Conservation (phyloP, 2,888 invertebrate genomes). For the Elmis aenea region DNA sequence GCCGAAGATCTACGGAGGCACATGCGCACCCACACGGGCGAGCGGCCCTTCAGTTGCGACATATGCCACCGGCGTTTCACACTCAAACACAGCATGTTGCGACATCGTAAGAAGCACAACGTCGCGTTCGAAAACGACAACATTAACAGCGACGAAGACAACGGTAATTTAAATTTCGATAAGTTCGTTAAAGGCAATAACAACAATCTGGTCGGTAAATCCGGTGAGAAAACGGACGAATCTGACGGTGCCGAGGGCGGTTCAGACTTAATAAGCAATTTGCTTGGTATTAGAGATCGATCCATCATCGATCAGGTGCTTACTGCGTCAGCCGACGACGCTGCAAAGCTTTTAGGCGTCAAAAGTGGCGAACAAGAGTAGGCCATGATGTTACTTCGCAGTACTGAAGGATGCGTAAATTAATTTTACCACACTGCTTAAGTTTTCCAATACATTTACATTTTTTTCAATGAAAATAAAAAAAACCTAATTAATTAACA, state of each 20-base stretch:
- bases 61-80: constrained; percentile 85
- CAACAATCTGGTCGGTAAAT: constrained; percentile 31
- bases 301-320: constrained; percentile 80
- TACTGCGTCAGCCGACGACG: constrained; percentile 78
- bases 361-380: constrained; percentile 47
- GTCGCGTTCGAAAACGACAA: constrained; percentile 49
- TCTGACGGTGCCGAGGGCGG: constrained; percentile 52
- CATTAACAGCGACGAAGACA: constrained; percentile 46
- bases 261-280: constrained; percentile 80
- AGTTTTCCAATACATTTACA: too few relatives aligned
- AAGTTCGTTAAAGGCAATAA: constrained; percentile 40
- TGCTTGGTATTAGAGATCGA: constrained; percentile 81
- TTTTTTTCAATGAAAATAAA: too few relatives aligned
- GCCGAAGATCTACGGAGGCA: constrained; percentile 89
- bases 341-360: constrained; percentile 80
- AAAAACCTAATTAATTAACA: too few relatives aligned
- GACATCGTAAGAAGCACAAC: constrained; percentile 86
- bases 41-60: constrained; percentile 87
- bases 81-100: constrained; percentile 89
- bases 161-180: constrained; percentile 22
- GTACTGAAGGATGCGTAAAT: too few relatives aligned
- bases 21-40: constrained; percentile 91
- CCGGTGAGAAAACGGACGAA: constrained; percentile 50
- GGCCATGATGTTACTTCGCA: too few relatives aligned
- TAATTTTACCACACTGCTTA: too few relatives aligned